Base-by-base conservation (phyloP, 2,797 vertebrate species). In the Anguilla pacifica region DNA sequence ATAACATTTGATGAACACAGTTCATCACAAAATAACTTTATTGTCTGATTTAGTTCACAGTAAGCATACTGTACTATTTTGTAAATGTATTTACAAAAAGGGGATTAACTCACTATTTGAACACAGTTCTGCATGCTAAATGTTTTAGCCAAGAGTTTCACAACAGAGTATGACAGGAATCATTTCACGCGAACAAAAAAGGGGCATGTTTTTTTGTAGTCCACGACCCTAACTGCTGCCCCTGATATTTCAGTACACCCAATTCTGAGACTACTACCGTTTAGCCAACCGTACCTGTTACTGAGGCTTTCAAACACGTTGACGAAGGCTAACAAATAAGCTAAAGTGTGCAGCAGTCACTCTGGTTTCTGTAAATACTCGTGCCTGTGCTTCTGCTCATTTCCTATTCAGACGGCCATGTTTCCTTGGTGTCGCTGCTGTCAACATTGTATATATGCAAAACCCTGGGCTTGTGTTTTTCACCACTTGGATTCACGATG, bases 1-100 rank as follows among this genome's bases (percentile, higher is more conserved):
- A 22, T 85, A 10, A 86, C 31, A 85, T 72, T 85, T 89, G 85
- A 74, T 88, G 53, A 90, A 86, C 87, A 86, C 86, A 70, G 53
- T 87, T 91, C 53, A 88, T 92, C 88, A 77, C 91, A 93, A 93
- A 93, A 94, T 91, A 87, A 89, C 87, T 94, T 93, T 92, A 93
- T 94, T 93, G 85, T 90, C 86, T 89, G 59, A 92, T 89, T 89
- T 88, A 84, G 86, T 88, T 88, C 83, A 88, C 84, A 91, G 90
- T 83, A 92, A 87, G 64, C 79, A 88, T 84, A 92, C 43, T 89
- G 53, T 82, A 82, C 22, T 82, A 90, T 89, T 49, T 67, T 17
- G 17, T 55, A 35, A 81, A 89, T 91, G 93, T 86, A 90, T 86
- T 55, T 86, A 13, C 43, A 85, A 79, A 84, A 83, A 82, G 64